phyloP scores from a whole-genome alignment of 2,888 invertebrate genomes.

The Zelleria hepariella region DNA sequence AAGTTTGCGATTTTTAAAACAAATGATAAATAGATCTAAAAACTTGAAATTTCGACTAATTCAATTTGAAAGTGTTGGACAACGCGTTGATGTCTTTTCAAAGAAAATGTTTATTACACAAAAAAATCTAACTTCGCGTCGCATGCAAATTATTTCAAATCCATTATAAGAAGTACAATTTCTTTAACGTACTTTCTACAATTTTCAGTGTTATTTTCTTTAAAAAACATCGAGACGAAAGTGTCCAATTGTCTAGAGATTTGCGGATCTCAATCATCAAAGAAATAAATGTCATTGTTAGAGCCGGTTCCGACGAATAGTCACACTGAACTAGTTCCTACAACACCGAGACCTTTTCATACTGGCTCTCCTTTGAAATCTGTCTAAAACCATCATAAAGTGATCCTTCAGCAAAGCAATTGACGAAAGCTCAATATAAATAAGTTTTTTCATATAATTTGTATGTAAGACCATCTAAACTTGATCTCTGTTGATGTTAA shows the following conservation, averaged over 20 bases:
- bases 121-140: too few relatives aligned
- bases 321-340: background rate
- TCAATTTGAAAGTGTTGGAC: background rate
- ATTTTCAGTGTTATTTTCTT: background rate
- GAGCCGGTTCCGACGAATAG: background rate
- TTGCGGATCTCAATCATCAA: background rate
- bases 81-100: slow-evolving; percentile 9
- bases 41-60: too few relatives aligned
- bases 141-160: background rate
- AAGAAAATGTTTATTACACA: background rate
- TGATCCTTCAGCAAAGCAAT: background rate
- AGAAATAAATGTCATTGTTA: background rate
- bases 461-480: background rate
- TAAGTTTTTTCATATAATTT: background rate
- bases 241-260: slow-evolving; percentile 4
- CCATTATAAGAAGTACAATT: background rate
- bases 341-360: background rate
- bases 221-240: background rate
- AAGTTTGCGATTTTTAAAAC: background rate
- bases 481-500: background rate
- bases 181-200: background rate
- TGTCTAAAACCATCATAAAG: background rate
- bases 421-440: background rate
- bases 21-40: background rate
- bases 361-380: background rate